Percentiles rank a stretch among this genome's conserved stretches.
phyloP scores from a whole-genome alignment of 2,113 vertebrate species.

The Callipepla squamata region DNA sequence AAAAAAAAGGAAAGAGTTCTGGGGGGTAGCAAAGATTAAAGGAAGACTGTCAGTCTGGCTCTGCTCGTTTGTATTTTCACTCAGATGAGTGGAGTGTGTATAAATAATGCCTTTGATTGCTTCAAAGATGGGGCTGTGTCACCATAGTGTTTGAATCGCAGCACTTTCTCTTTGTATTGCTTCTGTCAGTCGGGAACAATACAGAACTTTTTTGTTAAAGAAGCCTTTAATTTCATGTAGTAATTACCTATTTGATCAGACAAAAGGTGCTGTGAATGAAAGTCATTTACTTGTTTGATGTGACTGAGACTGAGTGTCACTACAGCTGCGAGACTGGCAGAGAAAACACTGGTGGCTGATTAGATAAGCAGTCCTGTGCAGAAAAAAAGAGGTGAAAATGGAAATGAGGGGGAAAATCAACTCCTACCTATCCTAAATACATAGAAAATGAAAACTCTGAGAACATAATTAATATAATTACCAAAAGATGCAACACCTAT shows the following conservation, averaged over 20 bases:
- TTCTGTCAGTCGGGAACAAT: slow-evolving; percentile 72
- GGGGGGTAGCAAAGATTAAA: slow-evolving; percentile 57
- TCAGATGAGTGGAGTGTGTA: slow-evolving; percentile 15
- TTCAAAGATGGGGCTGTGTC: slow-evolving; percentile 59
- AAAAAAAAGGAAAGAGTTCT: background rate
- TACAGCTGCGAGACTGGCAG: slow-evolving; percentile 69
- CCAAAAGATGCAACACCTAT: background rate
- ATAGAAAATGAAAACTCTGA: slow-evolving; percentile 8
- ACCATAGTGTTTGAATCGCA: background rate
- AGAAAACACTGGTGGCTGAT: slow-evolving; percentile 62
- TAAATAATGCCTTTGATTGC: slow-evolving; percentile 73
- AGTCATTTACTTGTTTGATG: slow-evolving; percentile 72
- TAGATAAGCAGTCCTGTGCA: slow-evolving; percentile 23
- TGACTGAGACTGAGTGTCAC: slow-evolving; percentile 56
- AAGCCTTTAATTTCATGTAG: slow-evolving; percentile 72
- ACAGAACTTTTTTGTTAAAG: slow-evolving; percentile 70
- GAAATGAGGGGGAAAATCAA: background rate
- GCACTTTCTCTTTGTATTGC: slow-evolving; percentile 60
- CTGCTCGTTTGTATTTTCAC: slow-evolving; percentile 53
- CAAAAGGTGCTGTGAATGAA: slow-evolving; percentile 73
- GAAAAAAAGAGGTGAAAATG: background rate
- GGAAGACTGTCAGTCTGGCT: slow-evolving; percentile 67
- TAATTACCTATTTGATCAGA: slow-evolving; percentile 80
- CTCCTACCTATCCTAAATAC: slow-evolving; percentile 15
- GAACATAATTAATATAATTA: slow-evolving; percentile 12